Conservation (phyloP, 2,797 vertebrate genomes). For the Falco concolor region DNA sequence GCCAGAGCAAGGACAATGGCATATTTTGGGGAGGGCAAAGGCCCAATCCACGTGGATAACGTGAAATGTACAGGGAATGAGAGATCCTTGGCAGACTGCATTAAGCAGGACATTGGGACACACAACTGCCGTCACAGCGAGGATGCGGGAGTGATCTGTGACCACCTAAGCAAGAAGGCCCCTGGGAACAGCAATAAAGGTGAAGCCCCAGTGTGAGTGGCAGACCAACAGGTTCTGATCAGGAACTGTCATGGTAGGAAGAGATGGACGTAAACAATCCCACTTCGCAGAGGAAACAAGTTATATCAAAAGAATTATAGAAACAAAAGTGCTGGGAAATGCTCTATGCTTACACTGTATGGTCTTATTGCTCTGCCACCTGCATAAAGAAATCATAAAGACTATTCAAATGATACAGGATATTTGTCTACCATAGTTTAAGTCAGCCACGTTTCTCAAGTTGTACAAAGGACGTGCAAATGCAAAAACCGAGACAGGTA, state of each 20-base stretch:
- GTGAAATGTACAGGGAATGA: constrained; percentile 89
- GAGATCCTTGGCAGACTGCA: constrained; percentile 85
- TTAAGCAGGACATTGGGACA: constrained; percentile 86
- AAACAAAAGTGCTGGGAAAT: background rate
- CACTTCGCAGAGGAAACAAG: background rate
- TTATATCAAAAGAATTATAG: background rate
- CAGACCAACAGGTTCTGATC: background rate
- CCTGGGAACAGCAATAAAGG: constrained; percentile 67
- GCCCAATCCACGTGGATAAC: constrained; percentile 92
- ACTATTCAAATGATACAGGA: background rate
- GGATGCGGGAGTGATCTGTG: constrained; percentile 94
- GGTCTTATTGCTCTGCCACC: background rate
- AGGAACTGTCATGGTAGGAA: background rate
- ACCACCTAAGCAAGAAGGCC: constrained; percentile 77
- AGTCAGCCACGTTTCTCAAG: background rate
- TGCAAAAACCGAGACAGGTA: background rate
- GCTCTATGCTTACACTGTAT: background rate
- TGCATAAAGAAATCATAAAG: background rate
- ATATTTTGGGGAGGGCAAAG: constrained; percentile 93
- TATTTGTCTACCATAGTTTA: background rate
- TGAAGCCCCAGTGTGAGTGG: background rate
- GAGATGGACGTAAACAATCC: background rate
- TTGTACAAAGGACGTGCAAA: background rate
- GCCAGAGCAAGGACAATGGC: constrained; percentile 93
- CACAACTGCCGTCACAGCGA: constrained; percentile 97